phyloP scores from a whole-genome alignment of 1,140 invertebrate genomes.

The Drosophila carrolli region DNA sequence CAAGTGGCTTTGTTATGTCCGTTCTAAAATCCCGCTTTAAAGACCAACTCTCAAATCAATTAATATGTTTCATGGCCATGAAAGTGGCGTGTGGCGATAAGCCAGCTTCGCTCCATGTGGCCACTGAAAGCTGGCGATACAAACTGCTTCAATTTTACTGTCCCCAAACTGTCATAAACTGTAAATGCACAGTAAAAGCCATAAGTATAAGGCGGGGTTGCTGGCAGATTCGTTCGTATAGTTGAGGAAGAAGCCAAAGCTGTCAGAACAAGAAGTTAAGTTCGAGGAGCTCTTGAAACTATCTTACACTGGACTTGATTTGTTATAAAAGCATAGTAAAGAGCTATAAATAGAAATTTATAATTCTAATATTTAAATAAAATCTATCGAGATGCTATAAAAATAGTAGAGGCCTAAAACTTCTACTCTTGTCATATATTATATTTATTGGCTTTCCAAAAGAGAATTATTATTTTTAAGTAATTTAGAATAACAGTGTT shows the following conservation, averaged over 20 bases:
- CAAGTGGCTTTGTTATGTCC: constrained; percentile 24
- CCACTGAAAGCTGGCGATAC: constrained; percentile 19
- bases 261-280: constrained; percentile 52
- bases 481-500: no score
- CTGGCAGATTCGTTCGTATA: neutral
- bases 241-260: constrained; percentile 14
- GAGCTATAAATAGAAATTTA: no score
- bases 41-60: constrained; percentile 39
- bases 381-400: no score
- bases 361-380: no score
- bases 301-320: neutral
- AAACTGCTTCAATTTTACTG: constrained; percentile 48
- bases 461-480: no score
- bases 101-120: constrained; percentile 9
- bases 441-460: no score
- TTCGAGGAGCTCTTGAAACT: constrained; percentile 27
- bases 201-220: constrained; percentile 35
- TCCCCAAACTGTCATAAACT: constrained; percentile 69
- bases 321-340: neutral
- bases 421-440: no score
- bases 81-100: constrained; percentile 28
- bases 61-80: constrained; percentile 27
- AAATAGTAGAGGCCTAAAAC: no score
- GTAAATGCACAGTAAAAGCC: constrained; percentile 48
- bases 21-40: constrained; percentile 14